Base-by-base conservation (phyloP, 2,797 vertebrate genomes). In the Danio kyathit region DNA sequence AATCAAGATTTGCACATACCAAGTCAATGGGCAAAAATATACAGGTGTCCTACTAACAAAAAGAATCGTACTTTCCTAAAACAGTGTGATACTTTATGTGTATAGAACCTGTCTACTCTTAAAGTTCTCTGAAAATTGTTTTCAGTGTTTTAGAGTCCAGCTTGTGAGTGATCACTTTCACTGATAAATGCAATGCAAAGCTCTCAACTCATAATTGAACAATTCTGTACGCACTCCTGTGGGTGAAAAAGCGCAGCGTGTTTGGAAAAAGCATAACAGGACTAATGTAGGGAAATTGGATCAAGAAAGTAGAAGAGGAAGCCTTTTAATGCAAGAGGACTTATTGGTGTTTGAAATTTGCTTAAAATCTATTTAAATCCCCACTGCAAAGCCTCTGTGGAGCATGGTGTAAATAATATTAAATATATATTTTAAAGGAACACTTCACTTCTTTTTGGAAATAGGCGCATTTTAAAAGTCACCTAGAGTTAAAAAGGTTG, bases 121-220 rank as follows among this genome's bases (percentile, higher is more conserved):
- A 41, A 46, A n/a, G 6, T 43, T 9, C 11, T 63, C 19, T 21
- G 12, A n/a, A 74, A 60, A 46, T 44, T 65, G 40, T 70, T 21
- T 67, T 61, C 74, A 56, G 66, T 74, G 38, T 29, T 46, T 67
- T 40, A 29, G 49, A 43, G 13, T 43, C 8, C 40, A 80, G 85
- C 88, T 86, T 76, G 83, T 82, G 41, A 57, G 88, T 89, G 83
- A 90, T 88, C 91, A 82, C 78, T 86, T 86, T 84, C 44, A 75
- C 86, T 89, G 88, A 90, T 89, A 87, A 91, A 92, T 87, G 85
- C 84, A 87, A 88, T 85, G 89, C 88, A 74, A 85, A 89, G 84
- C 85, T 89, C 88, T 89, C 75, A 87, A 86, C 85, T 83, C 29
- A 82, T 87, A 89, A 91, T 83, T 89, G 80, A 78, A 75, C 80